Conservation (phyloP, 2,888 invertebrate genomes). For the Lithophane socia region DNA sequence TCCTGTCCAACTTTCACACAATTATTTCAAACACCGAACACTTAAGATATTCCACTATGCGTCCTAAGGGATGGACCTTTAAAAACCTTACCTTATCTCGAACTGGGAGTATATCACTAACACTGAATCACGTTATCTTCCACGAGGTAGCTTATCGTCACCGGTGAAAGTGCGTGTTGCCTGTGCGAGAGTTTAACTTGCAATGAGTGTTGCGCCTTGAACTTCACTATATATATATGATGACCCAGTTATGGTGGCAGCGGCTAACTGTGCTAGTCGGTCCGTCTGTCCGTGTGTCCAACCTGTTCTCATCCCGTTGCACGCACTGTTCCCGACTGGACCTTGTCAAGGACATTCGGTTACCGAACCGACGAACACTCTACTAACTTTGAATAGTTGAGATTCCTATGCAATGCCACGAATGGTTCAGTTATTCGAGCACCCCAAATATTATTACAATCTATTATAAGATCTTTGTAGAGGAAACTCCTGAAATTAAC, state of each 20-base stretch:
- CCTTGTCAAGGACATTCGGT: constrained; percentile 75
- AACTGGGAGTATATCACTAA: constrained; percentile 80
- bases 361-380: constrained; percentile 53
- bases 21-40: constrained; percentile 67
- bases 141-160: constrained; percentile 80
- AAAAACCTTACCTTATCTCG: constrained; percentile 83
- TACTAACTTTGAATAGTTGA: constrained; percentile 28
- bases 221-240: constrained; percentile 95
- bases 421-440: neutral
- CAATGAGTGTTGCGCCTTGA: constrained; percentile 94
- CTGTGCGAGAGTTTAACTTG: constrained; percentile 87
- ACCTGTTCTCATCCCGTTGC: constrained; percentile 85
- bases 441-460: neutral
- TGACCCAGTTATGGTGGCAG: constrained; percentile 93
- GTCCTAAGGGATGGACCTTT: constrained; percentile 65
- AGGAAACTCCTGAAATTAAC: neutral
- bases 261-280: constrained; percentile 87
- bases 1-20: constrained; percentile 70
- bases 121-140: constrained; percentile 83
- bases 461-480: neutral
- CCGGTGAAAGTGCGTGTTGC: constrained; percentile 89
- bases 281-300: constrained; percentile 79
- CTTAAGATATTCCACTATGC: constrained; percentile 71
- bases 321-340: constrained; percentile 76
- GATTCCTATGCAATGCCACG: constrained; percentile 27